Evolutionary conservation across 2,113 vertebrate genomes (phyloP).

Genomic region (Puma concolor): DNA sequence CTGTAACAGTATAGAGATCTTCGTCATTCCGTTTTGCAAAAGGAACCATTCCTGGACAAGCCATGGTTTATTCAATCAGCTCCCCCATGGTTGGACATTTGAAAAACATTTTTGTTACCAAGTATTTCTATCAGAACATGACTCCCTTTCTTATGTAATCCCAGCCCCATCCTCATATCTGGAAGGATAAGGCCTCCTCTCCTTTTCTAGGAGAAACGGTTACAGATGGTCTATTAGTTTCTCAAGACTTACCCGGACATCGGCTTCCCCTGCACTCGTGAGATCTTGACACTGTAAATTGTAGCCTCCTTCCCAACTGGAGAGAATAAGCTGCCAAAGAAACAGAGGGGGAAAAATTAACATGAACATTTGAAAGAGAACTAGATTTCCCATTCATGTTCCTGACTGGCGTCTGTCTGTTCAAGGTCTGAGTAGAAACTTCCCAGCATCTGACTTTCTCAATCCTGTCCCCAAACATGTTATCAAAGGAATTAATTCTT

Average conservation of each 20-base stretch:
- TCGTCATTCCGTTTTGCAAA: neutral
- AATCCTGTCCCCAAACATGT: neutral
- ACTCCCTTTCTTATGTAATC: neutral
- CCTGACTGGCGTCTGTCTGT: neutral
- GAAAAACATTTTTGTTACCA: neutral
- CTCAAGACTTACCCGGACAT: slow-evolving; percentile 88
- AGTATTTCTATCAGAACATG: neutral
- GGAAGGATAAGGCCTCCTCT: neutral
- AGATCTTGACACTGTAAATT: slow-evolving; percentile 92
- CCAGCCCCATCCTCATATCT: fast-evolving
- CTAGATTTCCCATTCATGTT: neutral
- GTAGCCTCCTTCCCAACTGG: slow-evolving; percentile 91
- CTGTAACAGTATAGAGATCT: too few relatives aligned
- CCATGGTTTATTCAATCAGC: too few relatives aligned
- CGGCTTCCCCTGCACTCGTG: slow-evolving; percentile 87
- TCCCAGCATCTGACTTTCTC: neutral
- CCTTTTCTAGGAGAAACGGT: fast-evolving
- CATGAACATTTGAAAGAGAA: fast-evolving
- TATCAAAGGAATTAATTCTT: neutral
- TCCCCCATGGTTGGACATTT: fast-evolving
- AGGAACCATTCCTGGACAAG: fast-evolving
- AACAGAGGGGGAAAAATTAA: slow-evolving; percentile 19
- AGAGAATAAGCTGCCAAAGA: slow-evolving; percentile 88
- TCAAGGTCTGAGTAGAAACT: neutral
- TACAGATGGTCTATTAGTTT: neutral